Evolutionary conservation across 2,888 invertebrate genomes (phyloP).

Genomic region (Anthrax anthrax): DNA sequence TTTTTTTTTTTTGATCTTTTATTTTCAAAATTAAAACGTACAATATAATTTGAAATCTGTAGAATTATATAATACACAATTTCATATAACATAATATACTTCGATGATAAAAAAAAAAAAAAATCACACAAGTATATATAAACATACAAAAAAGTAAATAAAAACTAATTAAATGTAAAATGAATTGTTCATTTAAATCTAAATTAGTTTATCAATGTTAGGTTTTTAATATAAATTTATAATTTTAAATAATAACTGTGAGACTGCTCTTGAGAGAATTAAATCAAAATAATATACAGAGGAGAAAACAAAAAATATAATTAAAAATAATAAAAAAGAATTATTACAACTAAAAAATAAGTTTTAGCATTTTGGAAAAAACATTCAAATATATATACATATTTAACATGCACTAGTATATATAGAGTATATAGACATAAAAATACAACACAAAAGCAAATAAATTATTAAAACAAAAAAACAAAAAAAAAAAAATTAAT

Average conservation of each 20-base stretch:
- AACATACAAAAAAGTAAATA: neutral
- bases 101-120: neutral
- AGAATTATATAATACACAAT: too few relatives aligned
- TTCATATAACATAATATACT: too few relatives aligned
- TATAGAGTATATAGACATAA: too few relatives aligned
- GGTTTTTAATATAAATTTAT: neutral
- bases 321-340: neutral
- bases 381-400: neutral
- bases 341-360: slow-evolving; percentile 4
- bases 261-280: slow-evolving; percentile 11
- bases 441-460: too few relatives aligned
- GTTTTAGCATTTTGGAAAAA: neutral
- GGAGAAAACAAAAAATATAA: neutral
- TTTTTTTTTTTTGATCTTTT: too few relatives aligned
- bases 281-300: neutral
- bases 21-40: too few relatives aligned
- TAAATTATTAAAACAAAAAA: too few relatives aligned
- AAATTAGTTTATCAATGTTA: neutral
- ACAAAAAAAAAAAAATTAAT: too few relatives aligned
- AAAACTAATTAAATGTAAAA: neutral
- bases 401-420: too few relatives aligned
- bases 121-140: neutral
- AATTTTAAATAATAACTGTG: slow-evolving; percentile 8
- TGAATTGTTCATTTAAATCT: neutral
- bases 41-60: too few relatives aligned